Evolutionary conservation across 2,888 invertebrate species (phyloP).

Genomic region (Gastracanthus pulcherrimus): DNA sequence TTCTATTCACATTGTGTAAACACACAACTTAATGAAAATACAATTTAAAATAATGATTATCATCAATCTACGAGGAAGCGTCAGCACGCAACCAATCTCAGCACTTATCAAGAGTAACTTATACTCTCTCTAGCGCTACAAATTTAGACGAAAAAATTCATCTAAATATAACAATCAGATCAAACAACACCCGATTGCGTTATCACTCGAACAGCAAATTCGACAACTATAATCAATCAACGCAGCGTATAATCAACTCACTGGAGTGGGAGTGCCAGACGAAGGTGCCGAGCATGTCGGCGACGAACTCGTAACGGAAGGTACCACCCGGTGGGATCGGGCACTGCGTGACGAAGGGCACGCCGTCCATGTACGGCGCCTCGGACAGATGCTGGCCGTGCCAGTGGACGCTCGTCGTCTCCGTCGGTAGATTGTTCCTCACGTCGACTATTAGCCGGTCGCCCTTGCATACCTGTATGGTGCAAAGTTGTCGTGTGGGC

Average conservation of each 20-base stretch:
- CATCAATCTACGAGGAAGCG: no score
- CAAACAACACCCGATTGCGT: no score
- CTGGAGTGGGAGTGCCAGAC: slow-evolving; percentile 76
- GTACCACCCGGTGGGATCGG: slow-evolving; percentile 87
- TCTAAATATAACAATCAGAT: no score
- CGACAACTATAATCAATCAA: neutral
- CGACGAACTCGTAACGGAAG: slow-evolving; percentile 87
- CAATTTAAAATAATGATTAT: no score
- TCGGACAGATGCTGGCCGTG: slow-evolving; percentile 90
- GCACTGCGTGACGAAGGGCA: slow-evolving; percentile 91
- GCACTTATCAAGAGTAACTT: no score
- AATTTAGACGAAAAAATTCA: no score
- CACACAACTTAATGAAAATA: no score
- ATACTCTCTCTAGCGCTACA: no score
- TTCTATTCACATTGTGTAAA: no score
- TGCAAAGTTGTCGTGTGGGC: no score
- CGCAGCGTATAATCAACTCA: neutral
- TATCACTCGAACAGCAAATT: neutral
- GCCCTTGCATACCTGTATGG: slow-evolving; percentile 89
- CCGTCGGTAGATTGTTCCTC: slow-evolving; percentile 87
- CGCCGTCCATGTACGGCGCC: slow-evolving; percentile 93
- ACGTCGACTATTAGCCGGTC: slow-evolving; percentile 91
- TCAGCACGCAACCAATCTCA: no score
- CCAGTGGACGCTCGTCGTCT: slow-evolving; percentile 94
- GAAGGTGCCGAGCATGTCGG: slow-evolving; percentile 88